These are phyloP conservation scores for Columbina picui DNA, from an alignment of 2,113 vertebrate genomes.

Conservation along the genomic window DNA sequence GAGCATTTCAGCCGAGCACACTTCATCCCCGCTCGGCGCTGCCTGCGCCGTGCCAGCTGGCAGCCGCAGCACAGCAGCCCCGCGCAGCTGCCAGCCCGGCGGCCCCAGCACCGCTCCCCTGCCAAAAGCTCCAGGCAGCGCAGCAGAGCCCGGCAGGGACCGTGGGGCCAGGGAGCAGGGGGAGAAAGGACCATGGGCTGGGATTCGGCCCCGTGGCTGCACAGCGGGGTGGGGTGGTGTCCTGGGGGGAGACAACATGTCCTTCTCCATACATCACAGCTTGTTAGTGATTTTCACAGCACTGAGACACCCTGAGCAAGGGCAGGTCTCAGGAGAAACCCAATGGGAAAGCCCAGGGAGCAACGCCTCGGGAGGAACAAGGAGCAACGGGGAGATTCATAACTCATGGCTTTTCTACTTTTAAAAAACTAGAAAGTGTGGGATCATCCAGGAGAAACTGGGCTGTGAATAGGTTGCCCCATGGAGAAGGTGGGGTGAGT, in stretches of 20 bases:
- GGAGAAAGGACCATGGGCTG: neutral
- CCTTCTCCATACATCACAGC: neutral
- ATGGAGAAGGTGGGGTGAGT: neutral
- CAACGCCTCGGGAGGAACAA: accelerated
- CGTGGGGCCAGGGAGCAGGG: neutral
- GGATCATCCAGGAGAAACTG: neutral
- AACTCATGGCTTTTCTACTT: neutral
- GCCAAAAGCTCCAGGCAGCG: neutral
- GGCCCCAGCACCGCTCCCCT: accelerated
- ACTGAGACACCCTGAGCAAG: neutral
- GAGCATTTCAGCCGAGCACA: neutral
- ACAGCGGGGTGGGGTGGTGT: neutral
- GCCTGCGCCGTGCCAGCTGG: neutral
- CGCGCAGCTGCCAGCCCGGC: neutral
- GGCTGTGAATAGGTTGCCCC: neutral
- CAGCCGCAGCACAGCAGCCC: neutral
- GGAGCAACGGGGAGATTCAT: neutral
- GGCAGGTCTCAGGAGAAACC: neutral
- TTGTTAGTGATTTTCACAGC: neutral
- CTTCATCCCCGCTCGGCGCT: neutral
- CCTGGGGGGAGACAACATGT: accelerated
- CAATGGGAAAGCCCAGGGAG: neutral
- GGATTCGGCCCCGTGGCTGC: accelerated
- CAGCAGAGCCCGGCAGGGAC: neutral
- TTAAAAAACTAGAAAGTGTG: neutral